Conservation (phyloP, 2,797 vertebrate genomes). For the Pyrocephalus nanus region DNA sequence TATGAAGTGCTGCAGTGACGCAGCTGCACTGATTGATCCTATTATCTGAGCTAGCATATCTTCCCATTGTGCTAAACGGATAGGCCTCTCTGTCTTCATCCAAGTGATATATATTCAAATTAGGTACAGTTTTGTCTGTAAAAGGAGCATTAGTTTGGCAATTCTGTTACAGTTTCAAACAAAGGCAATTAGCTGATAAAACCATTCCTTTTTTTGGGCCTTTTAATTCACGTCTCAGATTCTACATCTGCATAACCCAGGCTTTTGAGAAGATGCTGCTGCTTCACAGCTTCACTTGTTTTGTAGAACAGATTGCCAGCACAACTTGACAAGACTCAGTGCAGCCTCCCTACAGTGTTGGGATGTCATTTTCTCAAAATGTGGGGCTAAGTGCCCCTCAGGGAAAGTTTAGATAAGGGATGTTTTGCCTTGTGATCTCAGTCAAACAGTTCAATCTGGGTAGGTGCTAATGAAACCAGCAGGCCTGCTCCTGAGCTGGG, state of each 20-base stretch:
- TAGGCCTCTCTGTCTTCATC: background rate
- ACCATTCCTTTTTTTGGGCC: background rate
- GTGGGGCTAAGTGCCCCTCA: background rate
- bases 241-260: background rate
- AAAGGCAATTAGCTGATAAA: background rate
- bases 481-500: background rate
- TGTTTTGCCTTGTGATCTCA: background rate
- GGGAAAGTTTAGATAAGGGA: background rate
- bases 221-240: background rate
- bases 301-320: background rate
- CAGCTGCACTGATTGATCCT: background rate
- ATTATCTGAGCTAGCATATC: background rate
- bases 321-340: background rate
- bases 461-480: background rate
- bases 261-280: background rate
- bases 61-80: background rate
- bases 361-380: background rate
- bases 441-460: background rate
- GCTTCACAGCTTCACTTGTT: background rate
- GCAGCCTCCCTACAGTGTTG: rapidly evolving
- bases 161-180: background rate
- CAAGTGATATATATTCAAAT: background rate
- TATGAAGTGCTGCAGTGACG: background rate
- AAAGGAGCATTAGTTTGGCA: background rate
- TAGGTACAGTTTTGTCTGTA: background rate